Evolutionary conservation across 2,888 invertebrate species (phyloP).

Genomic region (Odontocerum albicorne): DNA sequence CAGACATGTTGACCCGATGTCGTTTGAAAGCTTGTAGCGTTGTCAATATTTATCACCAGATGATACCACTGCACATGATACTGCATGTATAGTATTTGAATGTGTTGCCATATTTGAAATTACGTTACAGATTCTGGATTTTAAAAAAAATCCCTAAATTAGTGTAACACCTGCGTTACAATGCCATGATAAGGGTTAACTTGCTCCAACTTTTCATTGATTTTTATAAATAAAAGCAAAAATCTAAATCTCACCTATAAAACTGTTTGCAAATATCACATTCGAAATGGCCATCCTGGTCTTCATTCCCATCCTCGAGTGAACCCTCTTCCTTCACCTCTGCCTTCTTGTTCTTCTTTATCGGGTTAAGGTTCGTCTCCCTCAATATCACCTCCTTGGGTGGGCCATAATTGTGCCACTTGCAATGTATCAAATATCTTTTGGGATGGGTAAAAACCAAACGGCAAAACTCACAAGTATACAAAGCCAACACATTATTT

Average conservation of each 20-base stretch:
- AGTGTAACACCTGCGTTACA: too few species aligned
- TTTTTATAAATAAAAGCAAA: too few species aligned
- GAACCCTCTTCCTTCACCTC: conserved; percentile 11
- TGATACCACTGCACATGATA: too few species aligned
- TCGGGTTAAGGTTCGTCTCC: conserved; percentile 38
- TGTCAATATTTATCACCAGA: too few species aligned
- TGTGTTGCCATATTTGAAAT: too few species aligned
- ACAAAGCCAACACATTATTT: conserved; percentile 6
- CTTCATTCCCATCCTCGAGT: conserved; percentile 33
- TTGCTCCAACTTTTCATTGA: too few species aligned
- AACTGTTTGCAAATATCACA: conserved; percentile 50
- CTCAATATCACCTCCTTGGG: conserved; percentile 44
- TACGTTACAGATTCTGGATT: too few species aligned
- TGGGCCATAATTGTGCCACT: conserved; percentile 52
- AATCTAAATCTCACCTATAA: conserved; percentile 18
- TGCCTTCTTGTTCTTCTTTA: conserved; percentile 33
- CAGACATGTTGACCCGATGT: too few species aligned
- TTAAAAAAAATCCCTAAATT: too few species aligned
- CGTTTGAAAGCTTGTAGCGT: too few species aligned
- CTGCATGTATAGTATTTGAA: too few species aligned
- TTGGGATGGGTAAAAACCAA: conserved; percentile 48
- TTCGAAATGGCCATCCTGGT: conserved; percentile 40
- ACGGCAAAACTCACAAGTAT: conserved; percentile 45
- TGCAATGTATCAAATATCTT: conserved; percentile 49
- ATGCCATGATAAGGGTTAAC: too few species aligned